phyloP scores from a whole-genome alignment of 2,113 vertebrate species.

The Zeus faber region DNA sequence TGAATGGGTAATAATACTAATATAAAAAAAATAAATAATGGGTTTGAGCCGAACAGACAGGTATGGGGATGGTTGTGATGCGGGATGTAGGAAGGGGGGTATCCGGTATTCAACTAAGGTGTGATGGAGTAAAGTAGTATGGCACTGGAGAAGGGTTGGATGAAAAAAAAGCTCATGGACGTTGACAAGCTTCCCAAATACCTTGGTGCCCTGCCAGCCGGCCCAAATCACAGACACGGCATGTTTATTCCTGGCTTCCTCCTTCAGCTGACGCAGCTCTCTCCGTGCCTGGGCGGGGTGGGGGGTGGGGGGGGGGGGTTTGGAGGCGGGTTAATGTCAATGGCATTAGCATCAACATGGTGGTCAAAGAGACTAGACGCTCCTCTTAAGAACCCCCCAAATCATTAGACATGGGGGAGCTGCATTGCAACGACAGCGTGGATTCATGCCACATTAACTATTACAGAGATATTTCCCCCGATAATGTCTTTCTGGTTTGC shows the following conservation, averaged over 20 bases:
- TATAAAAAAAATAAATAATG: too few species aligned
- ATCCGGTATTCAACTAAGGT: too few species aligned
- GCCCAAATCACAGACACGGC: conserved; percentile 98
- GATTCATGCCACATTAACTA: not conserved
- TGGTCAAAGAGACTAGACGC: not conserved
- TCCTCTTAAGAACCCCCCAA: not conserved
- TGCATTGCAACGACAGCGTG: too few species aligned
- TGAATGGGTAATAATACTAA: too few species aligned
- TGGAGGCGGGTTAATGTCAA: conserved; percentile 58
- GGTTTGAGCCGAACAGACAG: too few species aligned
- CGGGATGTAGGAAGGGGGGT: too few species aligned
- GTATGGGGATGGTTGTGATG: too few species aligned
- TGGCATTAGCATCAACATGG: conserved; percentile 36
- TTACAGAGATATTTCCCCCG: not conserved
- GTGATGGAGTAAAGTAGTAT: too few species aligned
- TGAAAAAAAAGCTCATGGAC: not conserved
- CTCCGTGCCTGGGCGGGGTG: conserved; percentile 84
- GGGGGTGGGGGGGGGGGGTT: conserved; percentile 56
- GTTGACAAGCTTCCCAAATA: conserved; percentile 65
- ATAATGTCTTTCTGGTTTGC: not conserved
- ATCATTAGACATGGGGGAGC: too few species aligned
- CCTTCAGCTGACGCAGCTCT: conserved; percentile 95
- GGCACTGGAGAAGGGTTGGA: not conserved
- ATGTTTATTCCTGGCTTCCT: conserved; percentile 92
- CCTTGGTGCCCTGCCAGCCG: conserved; percentile 98